A percentile compares a stretch with the other conserved stretches of the same genome.
Conservation (phyloP, 2,113 vertebrate species). For the Rhinichthys klamathensis region DNA sequence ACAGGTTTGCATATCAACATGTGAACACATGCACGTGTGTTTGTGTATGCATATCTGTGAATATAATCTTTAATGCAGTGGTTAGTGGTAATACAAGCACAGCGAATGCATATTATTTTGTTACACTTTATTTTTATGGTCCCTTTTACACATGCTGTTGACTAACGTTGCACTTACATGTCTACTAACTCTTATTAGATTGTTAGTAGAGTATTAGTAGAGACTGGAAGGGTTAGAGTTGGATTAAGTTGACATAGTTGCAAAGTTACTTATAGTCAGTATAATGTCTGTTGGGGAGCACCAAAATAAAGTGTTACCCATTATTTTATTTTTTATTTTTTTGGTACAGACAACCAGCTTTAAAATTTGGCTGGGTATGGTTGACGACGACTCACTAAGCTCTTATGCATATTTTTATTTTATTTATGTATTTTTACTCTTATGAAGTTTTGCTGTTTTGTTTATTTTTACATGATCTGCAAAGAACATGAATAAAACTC, state of each 20-base stretch:
- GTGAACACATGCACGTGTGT: not conserved
- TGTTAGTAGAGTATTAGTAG: not conserved
- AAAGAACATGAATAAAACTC: too few species aligned
- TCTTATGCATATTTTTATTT: too few species aligned
- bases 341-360: not conserved
- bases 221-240: not conserved
- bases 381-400: not conserved
- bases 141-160: not conserved
- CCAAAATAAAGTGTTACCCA: too few species aligned
- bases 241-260: not conserved
- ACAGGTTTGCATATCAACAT: not conserved
- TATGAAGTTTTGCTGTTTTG: not conserved
- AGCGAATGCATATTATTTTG: not conserved
- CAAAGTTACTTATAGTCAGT: not conserved
- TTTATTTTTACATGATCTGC: too few species aligned
- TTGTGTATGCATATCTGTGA: not conserved
- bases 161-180: not conserved
- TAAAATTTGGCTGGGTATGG: not conserved
- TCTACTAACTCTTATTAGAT: not conserved
- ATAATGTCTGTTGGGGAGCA: too few species aligned
- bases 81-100: not conserved
- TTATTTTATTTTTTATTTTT: too few species aligned
- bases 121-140: not conserved
- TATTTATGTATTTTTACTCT: not conserved
- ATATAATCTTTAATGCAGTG: not conserved